phyloP scores from a whole-genome alignment of 2,888 invertebrate genomes.

The Sesia bembeciformis region DNA sequence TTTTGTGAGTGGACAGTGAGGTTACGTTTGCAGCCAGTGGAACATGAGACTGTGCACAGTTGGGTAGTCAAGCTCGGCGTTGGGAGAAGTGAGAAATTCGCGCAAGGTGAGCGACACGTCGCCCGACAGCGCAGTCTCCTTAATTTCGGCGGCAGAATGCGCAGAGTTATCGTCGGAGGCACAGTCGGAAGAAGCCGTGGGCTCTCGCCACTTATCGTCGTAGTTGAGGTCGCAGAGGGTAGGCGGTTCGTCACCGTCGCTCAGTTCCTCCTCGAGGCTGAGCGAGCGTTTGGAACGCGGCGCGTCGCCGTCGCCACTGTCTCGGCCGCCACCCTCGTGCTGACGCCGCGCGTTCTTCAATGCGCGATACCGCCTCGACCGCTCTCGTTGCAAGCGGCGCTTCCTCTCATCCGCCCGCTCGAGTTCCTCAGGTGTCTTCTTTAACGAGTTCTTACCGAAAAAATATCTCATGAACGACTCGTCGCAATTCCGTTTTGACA shows the following conservation, averaged over 20 bases:
- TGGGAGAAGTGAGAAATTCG: slow-evolving; percentile 57
- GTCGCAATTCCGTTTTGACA: slow-evolving; percentile 66
- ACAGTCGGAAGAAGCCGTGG: slow-evolving; percentile 45
- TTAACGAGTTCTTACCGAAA: slow-evolving; percentile 59
- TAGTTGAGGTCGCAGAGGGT: slow-evolving; percentile 56
- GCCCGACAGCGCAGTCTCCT: slow-evolving; percentile 23
- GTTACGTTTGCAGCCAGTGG: slow-evolving; percentile 71
- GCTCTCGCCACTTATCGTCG: slow-evolving; percentile 55
- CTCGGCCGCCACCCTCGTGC: slow-evolving; percentile 45
- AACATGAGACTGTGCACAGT: slow-evolving; percentile 70
- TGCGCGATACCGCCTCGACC: slow-evolving; percentile 60
- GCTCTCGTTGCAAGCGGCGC: slow-evolving; percentile 55
- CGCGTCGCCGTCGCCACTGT: slow-evolving; percentile 30
- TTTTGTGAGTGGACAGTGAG: background rate
- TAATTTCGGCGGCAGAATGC: slow-evolving; percentile 45
- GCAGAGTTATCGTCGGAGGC: slow-evolving; percentile 63
- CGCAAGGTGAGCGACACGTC: slow-evolving; percentile 41
- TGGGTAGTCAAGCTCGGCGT: slow-evolving; percentile 62
- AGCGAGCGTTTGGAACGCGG: slow-evolving; percentile 34
- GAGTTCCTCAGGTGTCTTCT: slow-evolving; percentile 60
- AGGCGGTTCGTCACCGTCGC: slow-evolving; percentile 61
- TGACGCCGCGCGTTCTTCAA: slow-evolving; percentile 62
- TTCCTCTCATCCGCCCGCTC: slow-evolving; percentile 65
- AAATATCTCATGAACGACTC: slow-evolving; percentile 70
- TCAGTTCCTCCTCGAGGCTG: slow-evolving; percentile 46